These are phyloP conservation scores for Lepidocyrtoides sp. DNA, from an alignment of 2,888 invertebrate genomes.

Conservation along the genomic window DNA sequence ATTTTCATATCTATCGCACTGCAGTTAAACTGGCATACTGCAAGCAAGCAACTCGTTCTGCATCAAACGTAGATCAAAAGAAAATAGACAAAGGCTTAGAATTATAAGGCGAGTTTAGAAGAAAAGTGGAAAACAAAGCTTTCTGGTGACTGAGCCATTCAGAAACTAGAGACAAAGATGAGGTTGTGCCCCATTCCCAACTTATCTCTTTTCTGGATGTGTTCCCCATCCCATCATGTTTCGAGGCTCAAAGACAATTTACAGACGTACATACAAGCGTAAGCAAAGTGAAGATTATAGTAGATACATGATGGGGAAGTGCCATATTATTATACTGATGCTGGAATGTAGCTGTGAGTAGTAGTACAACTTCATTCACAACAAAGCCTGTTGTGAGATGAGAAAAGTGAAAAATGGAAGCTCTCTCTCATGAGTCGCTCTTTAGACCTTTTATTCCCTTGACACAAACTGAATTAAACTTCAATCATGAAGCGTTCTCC, in stretches of 20 bases:
- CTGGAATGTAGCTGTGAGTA: too few species aligned
- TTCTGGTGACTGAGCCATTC: neutral
- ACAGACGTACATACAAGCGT: neutral
- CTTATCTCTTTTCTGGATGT: constrained; percentile 28
- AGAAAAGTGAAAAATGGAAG: constrained; percentile 54
- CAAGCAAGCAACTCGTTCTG: neutral
- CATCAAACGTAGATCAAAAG: constrained; percentile 51
- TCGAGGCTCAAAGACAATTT: neutral
- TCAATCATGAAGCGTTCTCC: constrained; percentile 63
- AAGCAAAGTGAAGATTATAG: too few species aligned
- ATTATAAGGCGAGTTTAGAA: constrained; percentile 5
- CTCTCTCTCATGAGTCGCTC: constrained; percentile 59
- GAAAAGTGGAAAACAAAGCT: constrained; percentile 35
- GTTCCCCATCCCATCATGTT: constrained; percentile 12
- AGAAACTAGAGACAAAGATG: constrained; percentile 48
- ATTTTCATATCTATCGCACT: too few species aligned
- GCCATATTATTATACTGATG: too few species aligned
- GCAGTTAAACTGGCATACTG: neutral
- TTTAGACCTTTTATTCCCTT: constrained; percentile 61
- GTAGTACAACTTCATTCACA: constrained; percentile 1
- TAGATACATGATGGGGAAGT: too few species aligned
- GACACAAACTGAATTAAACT: constrained; percentile 70
- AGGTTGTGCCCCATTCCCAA: constrained; percentile 54
- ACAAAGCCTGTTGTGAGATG: neutral
- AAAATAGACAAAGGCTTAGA: neutral